A percentile compares a stretch with the other conserved stretches of the same genome.
Evolutionary conservation across 2,797 vertebrate genomes (phyloP).

Genomic region (Microctenopoma stevenorrisi): DNA sequence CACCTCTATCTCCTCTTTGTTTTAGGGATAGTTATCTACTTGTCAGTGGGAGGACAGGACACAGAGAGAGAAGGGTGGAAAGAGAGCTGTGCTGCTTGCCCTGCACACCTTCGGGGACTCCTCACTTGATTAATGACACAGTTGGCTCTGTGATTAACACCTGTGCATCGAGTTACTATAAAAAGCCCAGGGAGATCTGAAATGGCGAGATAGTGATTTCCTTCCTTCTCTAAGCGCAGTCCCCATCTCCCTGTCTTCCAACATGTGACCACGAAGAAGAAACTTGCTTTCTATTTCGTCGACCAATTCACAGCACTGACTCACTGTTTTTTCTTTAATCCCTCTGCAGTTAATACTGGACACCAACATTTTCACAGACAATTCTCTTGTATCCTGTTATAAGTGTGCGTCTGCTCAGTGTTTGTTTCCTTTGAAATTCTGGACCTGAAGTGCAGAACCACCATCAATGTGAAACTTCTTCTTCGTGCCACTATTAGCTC

Average conservation of each 20-base stretch:
- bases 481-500: constrained; percentile 15
- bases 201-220: constrained; percentile 77
- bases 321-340: constrained; percentile 35
- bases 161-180: constrained; percentile 73
- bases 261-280: constrained; percentile 55
- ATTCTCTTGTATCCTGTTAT: too few species aligned
- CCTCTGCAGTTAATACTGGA: neutral
- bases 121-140: constrained; percentile 83
- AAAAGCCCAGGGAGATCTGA: constrained; percentile 71
- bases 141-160: constrained; percentile 84
- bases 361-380: too few species aligned
- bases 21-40: constrained; percentile 72
- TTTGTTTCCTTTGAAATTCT: constrained; percentile 26
- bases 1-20: constrained; percentile 73
- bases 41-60: constrained; percentile 66
- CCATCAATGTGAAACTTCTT: constrained; percentile 49
- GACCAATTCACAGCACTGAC: constrained; percentile 58
- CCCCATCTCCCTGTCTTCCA: constrained; percentile 38
- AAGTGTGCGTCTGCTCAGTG: too few species aligned
- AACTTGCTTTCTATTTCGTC: neutral
- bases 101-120: constrained; percentile 66
- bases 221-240: constrained; percentile 41
- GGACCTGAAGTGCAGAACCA: constrained; percentile 45
- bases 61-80: constrained; percentile 15
- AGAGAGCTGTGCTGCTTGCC: constrained; percentile 62